Base-by-base conservation (phyloP, 2,797 vertebrate species). In the Pseudochromis fuscus region DNA sequence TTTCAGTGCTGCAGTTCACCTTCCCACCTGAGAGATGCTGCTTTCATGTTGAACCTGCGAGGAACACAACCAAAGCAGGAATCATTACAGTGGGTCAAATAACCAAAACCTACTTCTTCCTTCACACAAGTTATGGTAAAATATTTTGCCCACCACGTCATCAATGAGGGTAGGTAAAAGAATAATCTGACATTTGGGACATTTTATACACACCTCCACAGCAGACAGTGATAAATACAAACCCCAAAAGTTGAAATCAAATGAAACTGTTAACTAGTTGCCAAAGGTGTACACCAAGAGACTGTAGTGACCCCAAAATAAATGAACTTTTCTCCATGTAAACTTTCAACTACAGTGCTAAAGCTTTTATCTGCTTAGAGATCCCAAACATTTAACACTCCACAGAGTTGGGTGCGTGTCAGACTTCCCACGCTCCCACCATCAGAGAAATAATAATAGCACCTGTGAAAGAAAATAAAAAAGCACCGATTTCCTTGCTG, bases 41-140 rank as follows among this genome's bases (percentile, higher is more conserved):
- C 63, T 74, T 61, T 90, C 92, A 91, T 90, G 76, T 31, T 81
- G 71, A 84, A 82, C 74, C 88, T 91, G 77, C 1, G 25, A 65
- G 48, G 24, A 74, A 56, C 12, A 62, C 3, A 31, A 18, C 13
- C 18, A 21, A 53, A 31, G 21, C 21, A 40, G 24, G 11, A 8
- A 8, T 16, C 24, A 27, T 28, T 42, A 30, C n/a, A 61, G 18
- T 37, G 1, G 12, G 6, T 50, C 16, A 28, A 19, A 52, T 46
- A 10, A 6, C 35, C 6, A 12, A 13, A 45, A 12, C 61, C n/a
- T n/a, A n/a, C n/a, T n/a, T n/a, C n/a, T n/a, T n/a, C n/a, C n/a
- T n/a, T n/a, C n/a, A n/a, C n/a, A n/a, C n/a, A n/a, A n/a, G n/a
- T n/a, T n/a, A n/a, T n/a, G n/a, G n/a, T n/a, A n/a, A n/a, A n/a